A percentile compares a stretch with the other conserved stretches of the same genome.
These are phyloP conservation scores for Drosophila fulvimacula DNA, from an alignment of 2,888 invertebrate species.

Conservation along the genomic window DNA sequence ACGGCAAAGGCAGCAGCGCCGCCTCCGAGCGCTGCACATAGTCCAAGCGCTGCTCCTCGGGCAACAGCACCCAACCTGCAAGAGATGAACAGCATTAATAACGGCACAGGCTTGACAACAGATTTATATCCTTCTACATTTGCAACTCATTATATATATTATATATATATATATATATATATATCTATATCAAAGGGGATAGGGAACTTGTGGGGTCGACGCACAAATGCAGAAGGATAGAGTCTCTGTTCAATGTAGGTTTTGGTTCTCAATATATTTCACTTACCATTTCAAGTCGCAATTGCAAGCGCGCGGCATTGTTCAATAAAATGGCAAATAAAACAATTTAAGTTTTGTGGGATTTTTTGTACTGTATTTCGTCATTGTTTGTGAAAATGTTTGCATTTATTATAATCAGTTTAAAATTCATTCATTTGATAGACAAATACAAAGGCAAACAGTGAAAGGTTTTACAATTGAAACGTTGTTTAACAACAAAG, in stretches of 20 bases:
- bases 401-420: slow-evolving; percentile 42
- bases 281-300: slow-evolving; percentile 69
- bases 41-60: slow-evolving; percentile 84
- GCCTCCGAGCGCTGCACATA: slow-evolving; percentile 67
- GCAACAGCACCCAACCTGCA: slow-evolving; percentile 80
- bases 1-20: slow-evolving; percentile 76
- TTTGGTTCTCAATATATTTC: slow-evolving; percentile 33
- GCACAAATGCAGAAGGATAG: slow-evolving; percentile 88
- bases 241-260: slow-evolving; percentile 77
- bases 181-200: neutral
- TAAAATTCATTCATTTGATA: slow-evolving; percentile 4
- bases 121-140: slow-evolving; percentile 82
- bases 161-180: too few species aligned
- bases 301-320: slow-evolving; percentile 34
- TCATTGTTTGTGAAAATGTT: slow-evolving; percentile 44
- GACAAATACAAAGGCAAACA: slow-evolving; percentile 66
- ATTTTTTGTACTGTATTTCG: slow-evolving; percentile 32
- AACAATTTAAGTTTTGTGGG: slow-evolving; percentile 43
- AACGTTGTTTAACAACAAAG: slow-evolving; percentile 72
- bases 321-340: slow-evolving; percentile 74
- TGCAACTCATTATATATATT: too few species aligned
- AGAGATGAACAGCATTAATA: slow-evolving; percentile 51
- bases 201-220: slow-evolving; percentile 32
- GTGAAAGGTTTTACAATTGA: slow-evolving; percentile 46
- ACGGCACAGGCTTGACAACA: slow-evolving; percentile 1